These are phyloP conservation scores for Plutomurus gul DNA, from an alignment of 1,140 invertebrate genomes.

Conservation along the genomic window DNA sequence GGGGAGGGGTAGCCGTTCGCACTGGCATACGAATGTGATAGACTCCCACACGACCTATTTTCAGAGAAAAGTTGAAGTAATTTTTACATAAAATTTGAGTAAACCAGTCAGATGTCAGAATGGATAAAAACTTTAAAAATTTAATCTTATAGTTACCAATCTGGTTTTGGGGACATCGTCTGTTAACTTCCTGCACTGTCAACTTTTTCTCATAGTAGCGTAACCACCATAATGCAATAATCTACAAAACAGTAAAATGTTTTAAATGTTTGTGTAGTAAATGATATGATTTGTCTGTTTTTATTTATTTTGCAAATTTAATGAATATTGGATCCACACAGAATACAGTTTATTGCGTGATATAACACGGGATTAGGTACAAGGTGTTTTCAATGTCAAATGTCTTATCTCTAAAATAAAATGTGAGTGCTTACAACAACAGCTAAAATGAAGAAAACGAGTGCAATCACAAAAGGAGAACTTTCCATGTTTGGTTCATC, in stretches of 20 bases:
- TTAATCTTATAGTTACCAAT: not conserved
- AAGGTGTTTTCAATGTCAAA: not conserved
- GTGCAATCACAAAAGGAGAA: conserved; percentile 12
- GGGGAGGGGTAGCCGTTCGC: conserved; percentile 12
- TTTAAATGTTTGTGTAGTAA: too few species aligned
- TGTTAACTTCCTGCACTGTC: not conserved
- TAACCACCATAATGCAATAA: not conserved
- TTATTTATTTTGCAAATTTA: too few species aligned
- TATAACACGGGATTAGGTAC: too few species aligned
- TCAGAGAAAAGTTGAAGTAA: not conserved
- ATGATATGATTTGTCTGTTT: too few species aligned
- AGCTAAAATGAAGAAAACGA: conserved; percentile 29
- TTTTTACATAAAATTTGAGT: not conserved
- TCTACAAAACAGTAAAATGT: too few species aligned
- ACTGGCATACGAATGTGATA: not conserved
- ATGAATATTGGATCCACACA: too few species aligned
- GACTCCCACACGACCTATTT: not conserved
- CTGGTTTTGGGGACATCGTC: not conserved
- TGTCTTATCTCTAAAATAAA: not conserved
- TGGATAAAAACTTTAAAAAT: not conserved
- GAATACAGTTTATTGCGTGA: too few species aligned
- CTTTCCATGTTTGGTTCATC: conserved; percentile 15
- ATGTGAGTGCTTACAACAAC: conserved; percentile 9
- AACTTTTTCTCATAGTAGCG: conserved; percentile 6
- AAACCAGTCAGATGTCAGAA: not conserved